Percentiles rank a stretch among this genome's conserved stretches.
Conservation (phyloP, 2,797 vertebrate species). For the Bovichtus variegatus region DNA sequence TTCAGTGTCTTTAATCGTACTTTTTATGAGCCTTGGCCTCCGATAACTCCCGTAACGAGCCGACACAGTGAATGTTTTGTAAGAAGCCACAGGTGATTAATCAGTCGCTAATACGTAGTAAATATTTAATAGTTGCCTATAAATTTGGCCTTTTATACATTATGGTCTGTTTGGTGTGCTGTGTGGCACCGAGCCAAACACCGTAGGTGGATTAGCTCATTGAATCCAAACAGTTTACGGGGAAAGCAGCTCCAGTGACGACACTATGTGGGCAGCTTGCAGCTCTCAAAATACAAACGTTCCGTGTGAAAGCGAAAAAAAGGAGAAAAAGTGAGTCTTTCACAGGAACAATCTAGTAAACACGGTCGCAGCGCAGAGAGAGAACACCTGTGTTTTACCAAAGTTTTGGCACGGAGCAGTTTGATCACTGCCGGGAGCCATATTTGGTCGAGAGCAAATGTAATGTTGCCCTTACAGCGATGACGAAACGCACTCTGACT, state of each 20-base stretch:
- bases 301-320: slow-evolving; percentile 70
- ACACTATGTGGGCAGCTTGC: slow-evolving; percentile 83
- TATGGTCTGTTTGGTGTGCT: slow-evolving; percentile 67
- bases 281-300: slow-evolving; percentile 81
- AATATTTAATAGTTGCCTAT: slow-evolving; percentile 78
- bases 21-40: slow-evolving; percentile 28
- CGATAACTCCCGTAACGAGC: slow-evolving; percentile 40
- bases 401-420: slow-evolving; percentile 53
- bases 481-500: slow-evolving; percentile 62
- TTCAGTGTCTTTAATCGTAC: neutral
- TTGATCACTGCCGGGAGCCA: slow-evolving; percentile 52
- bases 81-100: slow-evolving; percentile 72
- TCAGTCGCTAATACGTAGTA: slow-evolving; percentile 71
- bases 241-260: slow-evolving; percentile 81
- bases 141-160: slow-evolving; percentile 50
- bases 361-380: slow-evolving; percentile 70
- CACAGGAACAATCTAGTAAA: slow-evolving; percentile 81
- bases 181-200: slow-evolving; percentile 66
- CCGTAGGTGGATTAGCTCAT: slow-evolving; percentile 86
- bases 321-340: slow-evolving; percentile 74
- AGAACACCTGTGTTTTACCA: slow-evolving; percentile 84
- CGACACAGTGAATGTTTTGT: slow-evolving; percentile 33
- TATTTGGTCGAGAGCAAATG: slow-evolving; percentile 69
- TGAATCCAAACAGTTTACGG: slow-evolving; percentile 88
- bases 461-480: slow-evolving; percentile 34